A percentile compares a stretch with the other conserved stretches of the same genome.
These are phyloP conservation scores for Drosophila melanica DNA, from an alignment of 1,140 invertebrate species.

Conservation along the genomic window DNA sequence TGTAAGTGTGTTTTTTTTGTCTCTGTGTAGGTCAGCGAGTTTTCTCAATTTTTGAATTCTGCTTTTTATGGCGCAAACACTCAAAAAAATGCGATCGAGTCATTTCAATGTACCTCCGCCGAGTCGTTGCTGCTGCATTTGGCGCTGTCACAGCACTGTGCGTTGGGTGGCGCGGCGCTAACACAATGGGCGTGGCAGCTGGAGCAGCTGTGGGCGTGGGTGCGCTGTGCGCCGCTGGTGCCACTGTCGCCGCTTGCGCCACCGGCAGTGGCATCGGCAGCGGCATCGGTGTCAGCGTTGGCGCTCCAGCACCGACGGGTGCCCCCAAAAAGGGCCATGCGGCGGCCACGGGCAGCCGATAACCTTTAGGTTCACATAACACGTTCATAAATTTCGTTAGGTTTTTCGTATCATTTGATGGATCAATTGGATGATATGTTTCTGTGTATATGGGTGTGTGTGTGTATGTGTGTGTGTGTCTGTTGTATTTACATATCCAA, in stretches of 20 bases:
- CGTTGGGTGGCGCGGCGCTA: conserved; percentile 82
- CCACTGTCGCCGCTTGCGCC: conserved; percentile 84
- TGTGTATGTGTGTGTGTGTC: conserved; percentile 28
- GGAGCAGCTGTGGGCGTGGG: conserved; percentile 84
- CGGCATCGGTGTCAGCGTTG: conserved; percentile 85
- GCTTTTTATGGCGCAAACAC: conserved; percentile 63
- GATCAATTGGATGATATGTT: conserved; percentile 35
- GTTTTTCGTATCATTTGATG: conserved; percentile 34
- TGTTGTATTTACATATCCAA: conserved; percentile 68
- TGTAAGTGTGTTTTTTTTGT: conserved; percentile 14
- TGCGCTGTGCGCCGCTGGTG: conserved; percentile 75
- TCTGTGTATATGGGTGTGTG: conserved; percentile 29
- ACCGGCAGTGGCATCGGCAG: conserved; percentile 56
- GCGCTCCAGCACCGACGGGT: conserved; percentile 82
- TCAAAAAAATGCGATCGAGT: conserved; percentile 17
- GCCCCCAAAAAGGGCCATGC: conserved; percentile 84
- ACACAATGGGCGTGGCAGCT: conserved; percentile 83
- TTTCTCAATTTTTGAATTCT: conserved; percentile 75
- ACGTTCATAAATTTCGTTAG: conserved; percentile 49
- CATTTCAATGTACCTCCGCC: conserved; percentile 84
- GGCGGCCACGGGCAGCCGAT: conserved; percentile 85
- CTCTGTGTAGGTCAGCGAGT: conserved; percentile 24
- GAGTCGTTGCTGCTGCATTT: conserved; percentile 85
- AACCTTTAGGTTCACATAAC: conserved; percentile 83
- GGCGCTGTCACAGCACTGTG: conserved; percentile 74